Percentiles rank a stretch among this genome's conserved stretches.
Evolutionary conservation across 1,140 invertebrate genomes (phyloP).

Genomic region (Formica exsecta): DNA sequence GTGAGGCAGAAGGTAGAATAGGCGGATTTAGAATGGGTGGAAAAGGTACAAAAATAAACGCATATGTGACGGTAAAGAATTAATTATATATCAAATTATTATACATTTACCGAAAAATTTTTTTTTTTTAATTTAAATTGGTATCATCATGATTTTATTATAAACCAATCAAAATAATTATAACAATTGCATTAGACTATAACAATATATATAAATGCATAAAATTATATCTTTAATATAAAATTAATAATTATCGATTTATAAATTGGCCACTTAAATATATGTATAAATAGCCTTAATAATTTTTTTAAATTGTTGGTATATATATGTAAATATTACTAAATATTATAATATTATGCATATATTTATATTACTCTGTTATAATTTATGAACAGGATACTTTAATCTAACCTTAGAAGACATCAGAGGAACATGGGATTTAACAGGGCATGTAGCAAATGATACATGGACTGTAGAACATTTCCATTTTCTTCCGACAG

Average conservation of each 20-base stretch:
- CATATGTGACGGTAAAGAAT: too few relatives aligned
- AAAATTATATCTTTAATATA: neutral
- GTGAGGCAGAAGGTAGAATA: neutral
- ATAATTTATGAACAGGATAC: slow-evolving; percentile 4
- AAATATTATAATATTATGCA: neutral
- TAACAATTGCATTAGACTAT: too few relatives aligned
- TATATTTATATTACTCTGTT: neutral
- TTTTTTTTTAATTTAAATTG: too few relatives aligned
- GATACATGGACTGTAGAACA: slow-evolving; percentile 31
- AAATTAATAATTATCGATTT: neutral
- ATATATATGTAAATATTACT: neutral
- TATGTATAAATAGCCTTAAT: neutral
- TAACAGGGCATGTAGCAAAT: neutral
- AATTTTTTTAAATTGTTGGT: neutral
- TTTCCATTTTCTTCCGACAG: neutral
- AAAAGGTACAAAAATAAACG: neutral
- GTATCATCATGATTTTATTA: too few relatives aligned
- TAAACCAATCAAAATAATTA: too few relatives aligned
- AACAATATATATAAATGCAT: too few relatives aligned
- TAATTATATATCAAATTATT: too few relatives aligned
- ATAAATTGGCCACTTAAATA: neutral
- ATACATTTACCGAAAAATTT: too few relatives aligned
- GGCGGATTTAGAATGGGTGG: neutral
- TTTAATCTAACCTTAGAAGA: neutral
- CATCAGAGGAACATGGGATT: neutral